phyloP scores from a whole-genome alignment of 2,888 invertebrate species.

The Aleiodes alternator region DNA sequence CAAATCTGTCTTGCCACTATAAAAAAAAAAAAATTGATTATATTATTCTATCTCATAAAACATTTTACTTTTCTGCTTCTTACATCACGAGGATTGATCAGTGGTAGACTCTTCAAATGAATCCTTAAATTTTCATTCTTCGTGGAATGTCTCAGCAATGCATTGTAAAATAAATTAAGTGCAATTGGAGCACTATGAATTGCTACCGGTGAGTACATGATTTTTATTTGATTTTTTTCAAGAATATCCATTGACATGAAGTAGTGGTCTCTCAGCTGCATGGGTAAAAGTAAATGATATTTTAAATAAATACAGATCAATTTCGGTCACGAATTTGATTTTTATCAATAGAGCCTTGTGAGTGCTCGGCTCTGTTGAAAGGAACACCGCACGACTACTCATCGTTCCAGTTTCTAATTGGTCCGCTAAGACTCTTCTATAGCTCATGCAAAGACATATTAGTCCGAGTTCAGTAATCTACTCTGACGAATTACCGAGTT shows the following conservation, averaged over 20 bases:
- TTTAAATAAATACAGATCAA: not conserved
- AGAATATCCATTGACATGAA: slow-evolving; percentile 55
- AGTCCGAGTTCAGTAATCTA: no score
- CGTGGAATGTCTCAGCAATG: slow-evolving; percentile 48
- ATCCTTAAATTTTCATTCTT: slow-evolving; percentile 47
- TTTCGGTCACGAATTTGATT: no score
- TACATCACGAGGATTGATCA: slow-evolving; percentile 51
- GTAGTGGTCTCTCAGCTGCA: slow-evolving; percentile 55
- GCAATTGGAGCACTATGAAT: slow-evolving; percentile 57
- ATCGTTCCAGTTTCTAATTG: no score
- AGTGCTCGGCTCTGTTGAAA: no score
- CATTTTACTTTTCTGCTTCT: not conserved
- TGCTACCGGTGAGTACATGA: slow-evolving; percentile 54
- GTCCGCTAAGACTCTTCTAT: no score
- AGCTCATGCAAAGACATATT: no score
- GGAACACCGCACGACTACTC: no score
- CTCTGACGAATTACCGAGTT: no score
- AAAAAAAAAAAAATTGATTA: not conserved
- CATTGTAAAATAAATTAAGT: slow-evolving; percentile 55
- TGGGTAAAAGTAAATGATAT: slow-evolving; percentile 9
- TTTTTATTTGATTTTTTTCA: slow-evolving; percentile 34
- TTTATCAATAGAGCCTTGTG: no score
- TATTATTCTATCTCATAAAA: not conserved
- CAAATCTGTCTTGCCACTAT: slow-evolving; percentile 56
- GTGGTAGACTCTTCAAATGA: slow-evolving; percentile 53